Evolutionary conservation across 2,888 invertebrate species (phyloP), one percentile per base, ranked within the genome.

Genomic region (Noctua janthe): DNA sequence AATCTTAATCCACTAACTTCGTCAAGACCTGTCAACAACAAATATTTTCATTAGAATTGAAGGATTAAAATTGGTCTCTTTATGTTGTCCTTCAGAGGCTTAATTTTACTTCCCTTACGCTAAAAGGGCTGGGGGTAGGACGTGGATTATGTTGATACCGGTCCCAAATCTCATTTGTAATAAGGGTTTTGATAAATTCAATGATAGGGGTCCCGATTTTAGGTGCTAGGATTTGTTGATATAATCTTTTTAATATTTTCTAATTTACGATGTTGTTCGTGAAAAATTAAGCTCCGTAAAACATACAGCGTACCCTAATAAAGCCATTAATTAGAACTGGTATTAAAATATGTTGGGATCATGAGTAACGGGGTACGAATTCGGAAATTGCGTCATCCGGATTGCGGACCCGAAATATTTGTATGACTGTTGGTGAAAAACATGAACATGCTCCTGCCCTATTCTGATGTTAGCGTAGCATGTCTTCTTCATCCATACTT

Each of bases 91-190:
- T 82, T 81, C 56, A 71, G 71, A 62, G 78, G 81, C 80, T 90
- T 89, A 89, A 90, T 85, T 85, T 86, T 79, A 81, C 88, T 86
- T 86, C 85, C 81, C 88, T 86, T 82, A 81, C 86, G 78, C 56
- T 85, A 78, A 86, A 88, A 86, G 86, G 88, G 84, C 82, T 84
- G 66, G 79, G 84, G 81, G 59, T 78, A 80, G 76, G 62, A 84
- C 83, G 71, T 47, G 90, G 89, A 90, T 90, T 89, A 90, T 49
- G 82, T 86, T 47, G 71, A 75, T 81, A 81, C 88, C 85, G 85
- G 85, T 74, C 89, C 85, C 79, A 80, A 90, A 90, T 85, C 87
- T 88, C 89, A 85, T 90, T 90, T 85, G 88, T 90, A 90, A 89
- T 87, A 87, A 90, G 84, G 90, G 78, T 84, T 89, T 89, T 85